These are phyloP conservation scores for Mesorhabditis belari DNA, from an alignment of 2,888 invertebrate species.

Conservation along the genomic window DNA sequence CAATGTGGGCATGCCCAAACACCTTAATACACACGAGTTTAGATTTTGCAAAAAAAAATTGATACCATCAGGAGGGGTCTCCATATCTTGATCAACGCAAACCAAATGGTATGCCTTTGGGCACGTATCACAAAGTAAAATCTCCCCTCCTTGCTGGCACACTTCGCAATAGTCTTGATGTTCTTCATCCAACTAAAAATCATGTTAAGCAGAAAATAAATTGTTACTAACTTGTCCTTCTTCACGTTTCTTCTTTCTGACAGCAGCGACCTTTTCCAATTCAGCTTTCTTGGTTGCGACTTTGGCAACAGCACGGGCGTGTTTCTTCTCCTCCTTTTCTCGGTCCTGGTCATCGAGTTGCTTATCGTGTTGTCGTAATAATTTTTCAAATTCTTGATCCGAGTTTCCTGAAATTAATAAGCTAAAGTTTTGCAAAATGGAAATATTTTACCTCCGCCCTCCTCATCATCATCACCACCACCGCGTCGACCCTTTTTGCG, in stretches of 20 bases:
- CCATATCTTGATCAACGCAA: conserved; percentile 92
- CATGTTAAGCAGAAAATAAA: not conserved
- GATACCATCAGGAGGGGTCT: conserved; percentile 93
- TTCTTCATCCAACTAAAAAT: conserved; percentile 62
- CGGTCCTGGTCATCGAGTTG: conserved; percentile 54
- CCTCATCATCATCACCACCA: conserved; percentile 59
- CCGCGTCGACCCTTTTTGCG: conserved; percentile 32
- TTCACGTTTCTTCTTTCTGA: conserved; percentile 35
- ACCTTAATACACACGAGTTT: conserved; percentile 59
- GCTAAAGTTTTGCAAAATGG: not conserved
- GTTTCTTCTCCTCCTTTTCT: conserved; percentile 28
- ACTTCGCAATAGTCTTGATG: conserved; percentile 94
- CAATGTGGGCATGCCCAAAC: conserved; percentile 92
- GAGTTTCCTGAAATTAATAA: conserved; percentile 65
- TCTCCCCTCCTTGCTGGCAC: conserved; percentile 98
- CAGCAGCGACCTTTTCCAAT: conserved; percentile 46
- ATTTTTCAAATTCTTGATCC: conserved; percentile 95
- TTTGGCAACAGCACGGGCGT: conserved; percentile 8
- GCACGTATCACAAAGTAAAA: conserved; percentile 97
- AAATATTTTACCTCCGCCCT: too few relatives aligned
- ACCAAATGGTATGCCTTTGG: conserved; percentile 71
- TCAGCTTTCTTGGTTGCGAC: conserved; percentile 44
- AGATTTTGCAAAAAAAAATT: too few relatives aligned
- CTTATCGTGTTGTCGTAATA: conserved; percentile 64
- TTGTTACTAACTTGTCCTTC: not conserved